Conservation (phyloP, 1,140 invertebrate species). For the Cardiocondyla obscurior region DNA sequence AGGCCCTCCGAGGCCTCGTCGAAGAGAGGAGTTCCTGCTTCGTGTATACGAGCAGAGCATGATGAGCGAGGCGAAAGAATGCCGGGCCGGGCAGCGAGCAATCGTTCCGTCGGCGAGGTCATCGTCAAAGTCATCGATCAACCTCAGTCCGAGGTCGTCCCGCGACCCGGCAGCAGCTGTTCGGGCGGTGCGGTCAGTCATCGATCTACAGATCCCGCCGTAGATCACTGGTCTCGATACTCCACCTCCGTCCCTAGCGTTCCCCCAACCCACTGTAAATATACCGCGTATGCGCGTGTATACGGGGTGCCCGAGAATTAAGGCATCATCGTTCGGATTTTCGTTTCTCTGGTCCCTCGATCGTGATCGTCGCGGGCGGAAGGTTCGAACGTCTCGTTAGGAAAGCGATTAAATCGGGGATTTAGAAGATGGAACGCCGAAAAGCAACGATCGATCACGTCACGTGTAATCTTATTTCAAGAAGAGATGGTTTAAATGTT, state of each 20-base stretch:
- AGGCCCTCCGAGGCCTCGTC: neutral
- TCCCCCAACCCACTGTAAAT: conserved; percentile 14
- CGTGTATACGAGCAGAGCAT: conserved; percentile 38
- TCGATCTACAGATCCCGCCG: conserved; percentile 78
- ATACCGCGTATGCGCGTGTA: neutral
- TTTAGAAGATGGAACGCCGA: neutral
- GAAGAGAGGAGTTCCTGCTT: conserved; percentile 59
- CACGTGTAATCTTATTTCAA: neutral
- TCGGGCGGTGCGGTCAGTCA: conserved; percentile 77
- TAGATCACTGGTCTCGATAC: conserved; percentile 76
- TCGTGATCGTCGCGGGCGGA: neutral
- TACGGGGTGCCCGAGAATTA: conserved; percentile 15
- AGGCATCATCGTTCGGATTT: conserved; percentile 27
- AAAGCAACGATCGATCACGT: neutral
- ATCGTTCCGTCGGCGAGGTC: conserved; percentile 73
- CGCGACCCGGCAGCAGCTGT: conserved; percentile 79
- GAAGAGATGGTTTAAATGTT: neutral
- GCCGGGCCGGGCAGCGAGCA: conserved; percentile 59
- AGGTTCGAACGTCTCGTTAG: neutral
- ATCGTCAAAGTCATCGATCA: conserved; percentile 80
- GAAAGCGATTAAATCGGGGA: neutral
- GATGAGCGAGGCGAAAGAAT: conserved; percentile 68
- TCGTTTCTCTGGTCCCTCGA: neutral
- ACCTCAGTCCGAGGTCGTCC: conserved; percentile 75
- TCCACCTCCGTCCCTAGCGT: conserved; percentile 8